Percentiles rank a stretch among this genome's conserved stretches.
Evolutionary conservation across 2,888 invertebrate genomes (phyloP).

Genomic region (Amphipyra tragopoginis): DNA sequence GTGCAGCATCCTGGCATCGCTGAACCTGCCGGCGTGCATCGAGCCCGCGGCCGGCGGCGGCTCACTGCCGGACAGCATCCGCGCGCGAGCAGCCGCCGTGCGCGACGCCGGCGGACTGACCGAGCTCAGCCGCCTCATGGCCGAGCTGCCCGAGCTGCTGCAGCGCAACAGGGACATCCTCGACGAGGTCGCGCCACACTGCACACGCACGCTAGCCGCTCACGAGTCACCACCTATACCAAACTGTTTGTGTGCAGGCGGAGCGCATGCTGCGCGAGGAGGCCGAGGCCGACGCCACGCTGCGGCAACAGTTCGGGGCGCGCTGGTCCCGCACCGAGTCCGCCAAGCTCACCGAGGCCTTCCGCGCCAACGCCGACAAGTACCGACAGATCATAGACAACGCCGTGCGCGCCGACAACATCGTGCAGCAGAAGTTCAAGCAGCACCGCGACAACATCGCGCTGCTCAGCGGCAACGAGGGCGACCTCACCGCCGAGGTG

Average conservation of each 20-base stretch:
- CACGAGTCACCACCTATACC: too few relatives aligned
- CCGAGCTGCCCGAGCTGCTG: slow-evolving; percentile 96
- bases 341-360: slow-evolving; percentile 96
- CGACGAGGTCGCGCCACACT: slow-evolving; percentile 92
- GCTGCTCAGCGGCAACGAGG: slow-evolving; percentile 94
- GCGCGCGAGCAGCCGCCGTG: slow-evolving; percentile 95
- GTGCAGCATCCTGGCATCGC: slow-evolving; percentile 94
- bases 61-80: slow-evolving; percentile 96
- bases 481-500: slow-evolving; percentile 92
- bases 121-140: slow-evolving; percentile 93
- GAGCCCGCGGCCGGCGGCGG: slow-evolving; percentile 94
- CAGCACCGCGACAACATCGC: slow-evolving; percentile 93
- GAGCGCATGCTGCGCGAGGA: slow-evolving; percentile 95
- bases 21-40: slow-evolving; percentile 99
- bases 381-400: slow-evolving; percentile 98
- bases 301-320: slow-evolving; percentile 97
- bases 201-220: neutral
- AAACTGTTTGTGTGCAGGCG: slow-evolving; percentile 73
- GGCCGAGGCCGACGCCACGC: slow-evolving; percentile 95
- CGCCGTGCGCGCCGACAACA: slow-evolving; percentile 95
- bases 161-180: slow-evolving; percentile 97
- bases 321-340: slow-evolving; percentile 98
- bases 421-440: slow-evolving; percentile 96
- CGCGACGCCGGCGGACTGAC: slow-evolving; percentile 94
- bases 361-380: slow-evolving; percentile 96